A percentile compares a stretch with the other conserved stretches of the same genome.
Evolutionary conservation across 2,888 invertebrate species (phyloP).

Genomic region (Cyrtodaria siliqua): DNA sequence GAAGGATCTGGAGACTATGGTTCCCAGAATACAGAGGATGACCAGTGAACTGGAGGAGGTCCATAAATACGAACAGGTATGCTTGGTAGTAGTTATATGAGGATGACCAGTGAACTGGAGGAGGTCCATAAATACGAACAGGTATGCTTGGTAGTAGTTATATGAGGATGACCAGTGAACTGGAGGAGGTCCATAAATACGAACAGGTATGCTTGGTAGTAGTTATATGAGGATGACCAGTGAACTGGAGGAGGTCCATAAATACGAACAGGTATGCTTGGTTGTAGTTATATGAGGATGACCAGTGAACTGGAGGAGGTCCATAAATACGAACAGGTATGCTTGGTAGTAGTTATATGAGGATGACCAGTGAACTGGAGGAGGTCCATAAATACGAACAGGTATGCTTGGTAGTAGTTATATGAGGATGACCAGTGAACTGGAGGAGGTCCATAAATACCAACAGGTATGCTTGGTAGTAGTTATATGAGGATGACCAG

Average conservation of each 20-base stretch:
- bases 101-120: conserved; percentile 63
- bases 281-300: conserved; percentile 51
- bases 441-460: conserved; percentile 67
- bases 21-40: conserved; percentile 70
- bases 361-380: conserved; percentile 63
- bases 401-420: no score
- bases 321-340: conserved; percentile 75
- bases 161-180: conserved; percentile 57
- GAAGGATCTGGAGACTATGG: conserved; percentile 71
- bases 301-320: conserved; percentile 60
- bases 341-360: no score
- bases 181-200: conserved; percentile 67
- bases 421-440: conserved; percentile 62
- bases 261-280: conserved; percentile 78
- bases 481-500: conserved; percentile 64
- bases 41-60: conserved; percentile 60
- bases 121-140: conserved; percentile 71
- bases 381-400: conserved; percentile 71
- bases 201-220: no score
- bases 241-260: conserved; percentile 62
- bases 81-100: conserved; percentile 14
- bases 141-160: no score
- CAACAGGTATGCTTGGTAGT: no score
- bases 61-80: conserved; percentile 75
- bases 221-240: conserved; percentile 49